Evolutionary conservation across 1,140 invertebrate genomes (phyloP).

Genomic region (Rhopalosiphum padi): DNA sequence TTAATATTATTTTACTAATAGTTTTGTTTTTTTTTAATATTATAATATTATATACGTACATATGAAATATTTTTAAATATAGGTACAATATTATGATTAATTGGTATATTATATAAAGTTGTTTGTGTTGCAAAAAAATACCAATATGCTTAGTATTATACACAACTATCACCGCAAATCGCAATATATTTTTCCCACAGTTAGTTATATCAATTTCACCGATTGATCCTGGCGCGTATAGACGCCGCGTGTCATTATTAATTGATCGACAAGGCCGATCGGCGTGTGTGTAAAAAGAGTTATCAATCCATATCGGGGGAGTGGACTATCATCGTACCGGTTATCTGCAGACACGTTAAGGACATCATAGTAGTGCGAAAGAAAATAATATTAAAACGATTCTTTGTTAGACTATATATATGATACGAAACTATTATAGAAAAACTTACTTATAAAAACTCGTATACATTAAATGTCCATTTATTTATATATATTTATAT

Average conservation of each 20-base stretch:
- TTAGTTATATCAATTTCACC: constrained; percentile 31
- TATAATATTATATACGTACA: not conserved
- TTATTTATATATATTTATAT: too few species aligned
- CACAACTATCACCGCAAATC: not conserved
- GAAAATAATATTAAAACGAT: not conserved
- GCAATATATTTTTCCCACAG: constrained; percentile 24
- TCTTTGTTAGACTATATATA: not conserved
- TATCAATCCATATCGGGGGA: constrained; percentile 55
- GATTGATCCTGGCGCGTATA: constrained; percentile 11
- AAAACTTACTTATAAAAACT: not conserved
- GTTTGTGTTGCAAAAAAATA: not conserved
- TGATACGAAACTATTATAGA: not conserved
- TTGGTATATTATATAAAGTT: not conserved
- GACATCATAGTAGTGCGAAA: not conserved
- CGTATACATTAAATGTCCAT: not conserved
- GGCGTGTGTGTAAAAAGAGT: constrained; percentile 47
- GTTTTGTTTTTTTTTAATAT: not conserved
- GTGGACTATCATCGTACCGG: constrained; percentile 13
- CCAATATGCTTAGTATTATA: not conserved
- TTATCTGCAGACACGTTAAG: constrained; percentile 24
- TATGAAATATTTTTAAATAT: not conserved
- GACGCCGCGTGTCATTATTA: constrained; percentile 53
- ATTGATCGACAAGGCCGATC: constrained; percentile 54
- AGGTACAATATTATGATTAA: not conserved
- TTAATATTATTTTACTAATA: not conserved